Percentiles rank a stretch among this genome's conserved stretches.
Conservation (phyloP, 2,797 vertebrate genomes). For the Pelodytes ibericus region DNA sequence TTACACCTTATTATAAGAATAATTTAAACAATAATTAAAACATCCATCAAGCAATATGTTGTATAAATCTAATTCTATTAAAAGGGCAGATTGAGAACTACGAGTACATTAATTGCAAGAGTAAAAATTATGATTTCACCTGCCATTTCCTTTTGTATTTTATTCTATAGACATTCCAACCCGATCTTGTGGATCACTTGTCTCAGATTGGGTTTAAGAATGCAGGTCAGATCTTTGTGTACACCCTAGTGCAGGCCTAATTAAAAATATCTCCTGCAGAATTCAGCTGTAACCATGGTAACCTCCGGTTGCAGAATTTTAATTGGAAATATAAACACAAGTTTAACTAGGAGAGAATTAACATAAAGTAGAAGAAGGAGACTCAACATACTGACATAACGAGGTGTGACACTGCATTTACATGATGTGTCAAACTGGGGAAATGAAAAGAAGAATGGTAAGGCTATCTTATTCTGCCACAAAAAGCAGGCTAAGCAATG, state of each 20-base stretch:
- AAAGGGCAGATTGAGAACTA: no score
- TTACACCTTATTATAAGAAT: no score
- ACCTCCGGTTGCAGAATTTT: slow-evolving; percentile 47
- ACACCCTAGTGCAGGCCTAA: slow-evolving; percentile 45
- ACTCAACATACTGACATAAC: slow-evolving; percentile 49
- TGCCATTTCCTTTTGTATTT: background rate
- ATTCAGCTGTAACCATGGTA: slow-evolving; percentile 53
- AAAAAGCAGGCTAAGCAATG: slow-evolving; percentile 42
- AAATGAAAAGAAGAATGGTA: slow-evolving; percentile 48
- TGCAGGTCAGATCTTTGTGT: slow-evolving; percentile 52
- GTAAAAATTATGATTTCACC: background rate
- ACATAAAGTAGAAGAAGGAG: slow-evolving; percentile 45
- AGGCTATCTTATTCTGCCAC: slow-evolving; percentile 50
- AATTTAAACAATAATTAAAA: no score
- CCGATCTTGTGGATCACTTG: slow-evolving; percentile 31
- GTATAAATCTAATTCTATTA: no score
- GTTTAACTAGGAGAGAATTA: slow-evolving; percentile 51
- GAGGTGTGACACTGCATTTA: slow-evolving; percentile 56
- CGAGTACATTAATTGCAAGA: no score
- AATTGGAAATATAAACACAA: slow-evolving; percentile 57
- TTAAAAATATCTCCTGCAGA: slow-evolving; percentile 53
- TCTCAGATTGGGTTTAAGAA: slow-evolving; percentile 26
- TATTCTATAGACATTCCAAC: background rate
- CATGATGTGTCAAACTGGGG: slow-evolving; percentile 49
- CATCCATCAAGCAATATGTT: no score